A percentile compares a stretch with the other conserved stretches of the same genome.
phyloP scores from a whole-genome alignment of 2,797 vertebrate genomes.

The Gymnothorax reevesii region DNA sequence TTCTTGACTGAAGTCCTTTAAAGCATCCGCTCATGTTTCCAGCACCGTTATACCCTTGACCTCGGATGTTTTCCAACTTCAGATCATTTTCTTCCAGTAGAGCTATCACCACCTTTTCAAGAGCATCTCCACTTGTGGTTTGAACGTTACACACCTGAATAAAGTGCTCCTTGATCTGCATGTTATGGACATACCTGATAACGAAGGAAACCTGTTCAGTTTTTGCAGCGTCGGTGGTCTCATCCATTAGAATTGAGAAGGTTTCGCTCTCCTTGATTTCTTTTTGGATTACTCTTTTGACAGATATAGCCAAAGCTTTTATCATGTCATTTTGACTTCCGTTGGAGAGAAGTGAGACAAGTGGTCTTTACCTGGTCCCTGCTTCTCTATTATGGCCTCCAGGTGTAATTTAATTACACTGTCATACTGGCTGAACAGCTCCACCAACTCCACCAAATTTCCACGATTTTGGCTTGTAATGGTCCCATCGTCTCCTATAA shows the following conservation, averaged over 20 bases:
- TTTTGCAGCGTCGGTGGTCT: background rate
- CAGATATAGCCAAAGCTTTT: slow-evolving; percentile 1
- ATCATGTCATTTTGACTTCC: background rate
- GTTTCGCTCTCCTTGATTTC: slow-evolving; percentile 28
- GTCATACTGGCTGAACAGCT: slow-evolving; percentile 44
- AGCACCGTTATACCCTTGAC: slow-evolving; percentile 14
- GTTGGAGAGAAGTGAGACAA: background rate
- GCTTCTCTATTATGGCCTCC: slow-evolving; percentile 36
- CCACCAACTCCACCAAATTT: slow-evolving; percentile 33
- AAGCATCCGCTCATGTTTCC: slow-evolving; percentile 6
- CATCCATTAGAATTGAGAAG: no score
- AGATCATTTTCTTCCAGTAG: slow-evolving; percentile 17
- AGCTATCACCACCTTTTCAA: slow-evolving; percentile 15
- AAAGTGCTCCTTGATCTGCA: background rate
- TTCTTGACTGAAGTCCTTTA: slow-evolving; percentile 21
- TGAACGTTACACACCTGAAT: background rate
- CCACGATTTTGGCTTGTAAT: slow-evolving; percentile 39
- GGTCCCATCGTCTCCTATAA: slow-evolving; percentile 38
- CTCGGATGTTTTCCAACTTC: background rate
- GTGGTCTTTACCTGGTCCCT: slow-evolving; percentile 53
- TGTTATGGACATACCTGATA: slow-evolving; percentile 30
- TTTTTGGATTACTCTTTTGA: slow-evolving; percentile 25
- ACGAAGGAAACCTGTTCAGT: slow-evolving; percentile 34
- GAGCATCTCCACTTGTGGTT: slow-evolving; percentile 14
- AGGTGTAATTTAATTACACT: slow-evolving; percentile 38